Evolutionary conservation across 2,888 invertebrate genomes (phyloP), one percentile per base, ranked within the genome.

Genomic region (Drosophila atripex): DNA sequence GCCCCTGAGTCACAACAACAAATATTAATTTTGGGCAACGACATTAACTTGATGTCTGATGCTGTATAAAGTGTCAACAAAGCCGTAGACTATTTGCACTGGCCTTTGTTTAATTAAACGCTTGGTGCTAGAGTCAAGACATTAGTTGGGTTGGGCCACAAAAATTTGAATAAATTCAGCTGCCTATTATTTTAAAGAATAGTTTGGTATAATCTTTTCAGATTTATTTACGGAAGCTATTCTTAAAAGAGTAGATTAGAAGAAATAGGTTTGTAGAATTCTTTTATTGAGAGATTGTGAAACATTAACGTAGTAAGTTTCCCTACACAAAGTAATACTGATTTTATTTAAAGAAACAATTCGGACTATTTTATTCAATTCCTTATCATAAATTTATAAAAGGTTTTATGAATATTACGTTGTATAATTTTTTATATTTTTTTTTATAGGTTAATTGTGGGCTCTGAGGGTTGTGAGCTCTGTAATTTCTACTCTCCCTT

Each of bases 1-100:
- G 35, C 35, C 35, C 35, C 64, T 68, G 43, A 68, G 66, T 66
- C 64, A 65, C 46, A 66, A 39, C 45, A 64, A 64, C 38, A 51
- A 64, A 50, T 51, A 45, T 16, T 51, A 39, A 47, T 52, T 65
- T 39, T 14, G 14, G 30, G 23, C 53, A 18, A 8, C 14, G 38
- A 65, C 65, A 64, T 65, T 66, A 65, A 66, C 53, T 47, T 53
- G 38, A 65, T 66, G 8, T 18, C 38, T 30, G 3, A 61, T 30
- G 39, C 45, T 51, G 35, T 45, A 56, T 41, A 41, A 18, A 8
- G 18, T 50, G 43, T 21, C 32, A 47, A 49, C 50, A 18, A 52
- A 53, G 41, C 54, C 12, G 47, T 53, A 59, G 52, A 59, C 43
- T 38, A 65, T 57, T 46, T 46, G 57, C 43, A 51, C 56, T 69